A percentile compares a stretch with the other conserved stretches of the same genome.
These are phyloP conservation scores for Argopecten irradians DNA, from an alignment of 1,140 invertebrate species.

Conservation along the genomic window DNA sequence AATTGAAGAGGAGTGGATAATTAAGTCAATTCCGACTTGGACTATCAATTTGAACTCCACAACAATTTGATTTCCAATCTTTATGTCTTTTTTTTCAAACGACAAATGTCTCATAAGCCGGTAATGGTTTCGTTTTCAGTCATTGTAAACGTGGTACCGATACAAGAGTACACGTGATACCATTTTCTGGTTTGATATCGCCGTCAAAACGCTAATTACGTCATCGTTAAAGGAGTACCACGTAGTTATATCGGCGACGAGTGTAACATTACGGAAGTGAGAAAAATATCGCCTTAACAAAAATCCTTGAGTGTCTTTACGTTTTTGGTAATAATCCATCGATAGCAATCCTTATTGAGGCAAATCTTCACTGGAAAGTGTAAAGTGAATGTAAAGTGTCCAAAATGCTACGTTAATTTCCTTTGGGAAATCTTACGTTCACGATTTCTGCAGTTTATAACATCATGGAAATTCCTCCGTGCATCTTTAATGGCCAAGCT, in stretches of 20 bases:
- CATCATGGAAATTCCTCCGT: too few relatives aligned
- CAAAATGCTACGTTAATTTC: neutral
- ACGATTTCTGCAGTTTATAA: neutral
- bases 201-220: neutral
- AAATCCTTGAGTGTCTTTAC: too few relatives aligned
- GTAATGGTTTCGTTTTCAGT: neutral
- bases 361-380: neutral
- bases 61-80: neutral
- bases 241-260: neutral
- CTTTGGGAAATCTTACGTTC: neutral
- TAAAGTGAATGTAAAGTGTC: neutral
- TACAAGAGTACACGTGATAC: neutral
- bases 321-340: too few relatives aligned
- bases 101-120: neutral
- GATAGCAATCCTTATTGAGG: too few relatives aligned
- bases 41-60: too few relatives aligned
- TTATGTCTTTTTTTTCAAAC: neutral
- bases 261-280: too few relatives aligned
- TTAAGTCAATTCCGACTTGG: too few relatives aligned
- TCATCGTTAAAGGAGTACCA: neutral
- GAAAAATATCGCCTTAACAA: too few relatives aligned
- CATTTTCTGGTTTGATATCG: neutral
- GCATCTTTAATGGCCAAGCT: too few relatives aligned
- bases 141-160: neutral
- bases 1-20: too few relatives aligned